Evolutionary conservation across 2,797 vertebrate genomes (phyloP).

Genomic region (Arrhamphus sclerolepis): DNA sequence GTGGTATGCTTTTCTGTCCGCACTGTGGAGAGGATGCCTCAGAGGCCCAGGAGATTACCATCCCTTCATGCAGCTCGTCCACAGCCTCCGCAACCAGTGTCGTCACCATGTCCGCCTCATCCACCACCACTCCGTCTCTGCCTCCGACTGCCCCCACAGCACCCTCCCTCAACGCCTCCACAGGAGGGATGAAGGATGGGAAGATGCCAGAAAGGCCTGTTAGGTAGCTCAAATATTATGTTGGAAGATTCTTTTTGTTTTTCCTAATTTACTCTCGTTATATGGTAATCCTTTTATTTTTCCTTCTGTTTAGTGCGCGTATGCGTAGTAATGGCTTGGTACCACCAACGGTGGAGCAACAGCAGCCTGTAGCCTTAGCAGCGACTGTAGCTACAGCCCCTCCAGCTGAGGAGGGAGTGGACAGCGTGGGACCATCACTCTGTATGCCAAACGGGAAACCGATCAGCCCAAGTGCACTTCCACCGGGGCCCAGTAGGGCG

Average conservation of each 20-base stretch:
- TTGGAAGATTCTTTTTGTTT: neutral
- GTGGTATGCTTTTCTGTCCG: slow-evolving; percentile 92
- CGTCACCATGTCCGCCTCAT: slow-evolving; percentile 81
- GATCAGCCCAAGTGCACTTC: slow-evolving; percentile 86
- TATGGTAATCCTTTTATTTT: neutral
- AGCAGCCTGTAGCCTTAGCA: slow-evolving; percentile 66
- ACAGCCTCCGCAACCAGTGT: slow-evolving; percentile 69
- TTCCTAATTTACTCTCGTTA: too few relatives aligned
- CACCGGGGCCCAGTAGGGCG: slow-evolving; percentile 84
- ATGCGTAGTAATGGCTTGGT: slow-evolving; percentile 87
- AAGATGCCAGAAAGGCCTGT: slow-evolving; percentile 81
- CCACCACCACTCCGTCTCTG: slow-evolving; percentile 78
- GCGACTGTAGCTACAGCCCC: slow-evolving; percentile 52
- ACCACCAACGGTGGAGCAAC: slow-evolving; percentile 70
- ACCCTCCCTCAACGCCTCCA: slow-evolving; percentile 71
- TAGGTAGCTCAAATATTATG: slow-evolving; percentile 61
- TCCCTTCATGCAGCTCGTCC: slow-evolving; percentile 78
- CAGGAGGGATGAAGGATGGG: slow-evolving; percentile 67
- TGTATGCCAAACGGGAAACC: slow-evolving; percentile 87
- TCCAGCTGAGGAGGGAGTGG: slow-evolving; percentile 83
- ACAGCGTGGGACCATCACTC: slow-evolving; percentile 88
- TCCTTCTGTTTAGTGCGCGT: slow-evolving; percentile 77
- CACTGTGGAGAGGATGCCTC: slow-evolving; percentile 94
- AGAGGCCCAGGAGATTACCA: slow-evolving; percentile 90
- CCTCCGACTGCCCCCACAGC: slow-evolving; percentile 69